Evolutionary conservation across 2,113 vertebrate species (phyloP).

Genomic region (Lophura nycthemera): DNA sequence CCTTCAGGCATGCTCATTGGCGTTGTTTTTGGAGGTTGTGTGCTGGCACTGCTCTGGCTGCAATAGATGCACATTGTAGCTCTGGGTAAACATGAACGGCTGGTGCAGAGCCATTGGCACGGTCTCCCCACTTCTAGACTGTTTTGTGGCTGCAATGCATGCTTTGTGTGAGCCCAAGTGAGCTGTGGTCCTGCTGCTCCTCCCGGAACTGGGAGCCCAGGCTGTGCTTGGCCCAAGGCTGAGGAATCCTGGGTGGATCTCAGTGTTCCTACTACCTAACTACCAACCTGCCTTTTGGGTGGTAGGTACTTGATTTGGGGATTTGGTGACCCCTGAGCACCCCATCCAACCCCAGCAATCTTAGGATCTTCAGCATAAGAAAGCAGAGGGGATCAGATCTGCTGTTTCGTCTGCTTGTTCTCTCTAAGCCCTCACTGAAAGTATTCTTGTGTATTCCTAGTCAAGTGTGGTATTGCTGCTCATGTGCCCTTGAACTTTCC

Average conservation of each 20-base stretch:
- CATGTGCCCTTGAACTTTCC: neutral
- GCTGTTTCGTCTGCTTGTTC: neutral
- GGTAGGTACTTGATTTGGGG: neutral
- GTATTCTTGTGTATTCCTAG: neutral
- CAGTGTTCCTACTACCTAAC: neutral
- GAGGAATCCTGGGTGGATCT: neutral
- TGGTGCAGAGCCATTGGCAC: neutral
- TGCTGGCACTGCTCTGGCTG: neutral
- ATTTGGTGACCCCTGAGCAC: accelerated
- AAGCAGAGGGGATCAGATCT: too few relatives aligned
- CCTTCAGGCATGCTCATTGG: neutral
- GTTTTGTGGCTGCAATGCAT: neutral
- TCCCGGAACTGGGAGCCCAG: neutral
- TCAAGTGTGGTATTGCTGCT: accelerated
- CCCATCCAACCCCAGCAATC: neutral
- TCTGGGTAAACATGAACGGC: neutral
- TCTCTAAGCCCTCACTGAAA: neutral
- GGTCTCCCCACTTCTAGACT: neutral
- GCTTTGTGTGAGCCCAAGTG: neutral
- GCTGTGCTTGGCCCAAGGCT: neutral
- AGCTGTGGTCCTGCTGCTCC: accelerated
- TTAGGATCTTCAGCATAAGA: neutral
- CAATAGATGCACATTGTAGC: neutral
- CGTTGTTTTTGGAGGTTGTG: neutral
- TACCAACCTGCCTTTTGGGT: neutral